A percentile compares a stretch with the other conserved stretches of the same genome.
These are phyloP conservation scores for Camelus bactrianus DNA, from an alignment of 2,113 vertebrate species.

Conservation along the genomic window DNA sequence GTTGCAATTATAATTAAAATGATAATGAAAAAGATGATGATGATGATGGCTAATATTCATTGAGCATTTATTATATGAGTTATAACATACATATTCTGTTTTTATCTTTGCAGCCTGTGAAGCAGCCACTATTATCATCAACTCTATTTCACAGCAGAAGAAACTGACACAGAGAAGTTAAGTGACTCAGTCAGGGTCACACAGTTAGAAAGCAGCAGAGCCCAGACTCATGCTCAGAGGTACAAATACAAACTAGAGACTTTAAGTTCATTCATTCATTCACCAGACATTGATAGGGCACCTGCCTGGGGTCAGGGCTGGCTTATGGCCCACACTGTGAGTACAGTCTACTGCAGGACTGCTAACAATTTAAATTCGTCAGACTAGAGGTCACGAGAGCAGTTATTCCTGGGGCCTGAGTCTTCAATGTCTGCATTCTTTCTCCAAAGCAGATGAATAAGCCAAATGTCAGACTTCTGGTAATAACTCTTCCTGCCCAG, in stretches of 20 bases:
- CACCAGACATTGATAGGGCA: accelerated
- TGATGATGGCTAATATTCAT: not conserved
- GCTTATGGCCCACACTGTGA: not conserved
- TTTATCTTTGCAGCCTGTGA: not conserved
- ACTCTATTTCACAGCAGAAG: not conserved
- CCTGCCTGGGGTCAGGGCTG: not conserved
- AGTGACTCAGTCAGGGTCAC: not conserved
- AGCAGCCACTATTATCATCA: not conserved
- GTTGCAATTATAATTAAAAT: not conserved
- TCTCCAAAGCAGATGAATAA: not conserved
- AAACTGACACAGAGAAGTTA: not conserved
- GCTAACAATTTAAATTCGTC: not conserved
- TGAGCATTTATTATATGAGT: not conserved
- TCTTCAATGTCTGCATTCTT: accelerated
- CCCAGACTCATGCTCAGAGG: not conserved
- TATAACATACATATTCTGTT: accelerated
- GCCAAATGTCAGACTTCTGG: not conserved
- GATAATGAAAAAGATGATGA: not conserved
- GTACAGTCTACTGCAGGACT: accelerated
- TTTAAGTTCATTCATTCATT: not conserved
- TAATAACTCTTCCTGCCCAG: not conserved
- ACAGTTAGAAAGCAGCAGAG: not conserved
- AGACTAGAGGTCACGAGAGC: not conserved
- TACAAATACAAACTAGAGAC: not conserved
- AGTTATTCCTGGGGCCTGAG: not conserved